Evolutionary conservation across 2,888 invertebrate species (phyloP).

Genomic region (Malthinus seriepunctatus): DNA sequence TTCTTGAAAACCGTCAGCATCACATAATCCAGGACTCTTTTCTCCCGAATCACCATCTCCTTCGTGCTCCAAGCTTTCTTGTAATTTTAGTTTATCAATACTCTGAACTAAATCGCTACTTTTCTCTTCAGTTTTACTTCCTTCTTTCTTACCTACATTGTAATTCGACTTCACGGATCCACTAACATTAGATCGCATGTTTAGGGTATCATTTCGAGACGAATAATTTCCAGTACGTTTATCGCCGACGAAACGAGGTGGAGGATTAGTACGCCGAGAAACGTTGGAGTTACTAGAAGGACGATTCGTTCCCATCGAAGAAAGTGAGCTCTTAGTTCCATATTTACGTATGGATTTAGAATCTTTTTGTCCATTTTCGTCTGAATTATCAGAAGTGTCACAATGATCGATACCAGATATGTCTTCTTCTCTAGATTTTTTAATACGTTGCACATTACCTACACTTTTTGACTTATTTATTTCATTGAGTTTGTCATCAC

Average conservation of each 20-base stretch:
- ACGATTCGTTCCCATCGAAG: slow-evolving; percentile 33
- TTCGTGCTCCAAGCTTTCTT: slow-evolving; percentile 42
- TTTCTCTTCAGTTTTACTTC: slow-evolving; percentile 16
- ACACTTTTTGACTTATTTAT: slow-evolving; percentile 47
- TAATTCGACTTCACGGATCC: slow-evolving; percentile 37
- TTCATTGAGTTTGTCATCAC: slow-evolving; percentile 32
- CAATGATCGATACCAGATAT: slow-evolving; percentile 21
- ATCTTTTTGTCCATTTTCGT: slow-evolving; percentile 25
- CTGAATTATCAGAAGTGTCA: slow-evolving; percentile 37
- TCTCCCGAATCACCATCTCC: slow-evolving; percentile 47
- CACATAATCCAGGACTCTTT: slow-evolving; percentile 50
- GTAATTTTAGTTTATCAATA: slow-evolving; percentile 47
- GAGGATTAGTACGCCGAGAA: slow-evolving; percentile 37
- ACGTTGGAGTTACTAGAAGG: slow-evolving; percentile 41
- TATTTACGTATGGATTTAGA: slow-evolving; percentile 15
- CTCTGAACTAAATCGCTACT: slow-evolving; percentile 40
- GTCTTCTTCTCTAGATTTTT: slow-evolving; percentile 43
- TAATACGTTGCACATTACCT: slow-evolving; percentile 45
- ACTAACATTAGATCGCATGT: slow-evolving; percentile 48
- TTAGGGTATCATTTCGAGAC: slow-evolving; percentile 30
- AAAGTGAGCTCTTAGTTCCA: slow-evolving; percentile 3
- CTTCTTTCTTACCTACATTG: slow-evolving; percentile 12
- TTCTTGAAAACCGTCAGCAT: slow-evolving; percentile 80
- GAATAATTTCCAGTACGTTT: slow-evolving; percentile 39
- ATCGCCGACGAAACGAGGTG: slow-evolving; percentile 41